Evolutionary conservation across 1,140 invertebrate genomes (phyloP).

Genomic region (Polypedilum pembai): DNA sequence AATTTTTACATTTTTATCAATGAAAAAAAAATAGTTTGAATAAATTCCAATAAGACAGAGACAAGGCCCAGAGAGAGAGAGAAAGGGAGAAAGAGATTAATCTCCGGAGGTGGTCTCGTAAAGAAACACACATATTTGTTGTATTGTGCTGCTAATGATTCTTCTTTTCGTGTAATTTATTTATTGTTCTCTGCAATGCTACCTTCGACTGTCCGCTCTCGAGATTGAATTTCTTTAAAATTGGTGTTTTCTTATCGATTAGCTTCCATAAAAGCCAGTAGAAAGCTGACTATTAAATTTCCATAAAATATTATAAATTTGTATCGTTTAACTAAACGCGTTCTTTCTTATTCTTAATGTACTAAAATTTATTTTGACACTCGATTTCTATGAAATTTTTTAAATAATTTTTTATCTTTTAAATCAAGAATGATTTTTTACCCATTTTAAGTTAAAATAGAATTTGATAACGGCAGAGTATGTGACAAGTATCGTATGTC

Average conservation of each 20-base stretch:
- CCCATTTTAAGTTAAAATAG: too few relatives aligned
- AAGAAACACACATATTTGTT: not conserved
- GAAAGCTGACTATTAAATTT: slow-evolving; percentile 13
- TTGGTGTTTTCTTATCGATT: slow-evolving; percentile 23
- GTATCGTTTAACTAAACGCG: not conserved
- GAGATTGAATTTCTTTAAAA: not conserved
- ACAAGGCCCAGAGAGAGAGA: not conserved
- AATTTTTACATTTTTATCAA: not conserved
- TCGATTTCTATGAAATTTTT: not conserved
- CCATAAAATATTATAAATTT: slow-evolving; percentile 1
- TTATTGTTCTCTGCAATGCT: slow-evolving; percentile 20
- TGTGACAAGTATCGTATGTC: too few relatives aligned
- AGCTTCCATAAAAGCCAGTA: slow-evolving; percentile 7
- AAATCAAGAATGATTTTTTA: too few relatives aligned
- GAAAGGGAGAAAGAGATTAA: too few relatives aligned
- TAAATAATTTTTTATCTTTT: not conserved
- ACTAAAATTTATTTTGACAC: slow-evolving; percentile 1
- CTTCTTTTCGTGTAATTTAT: not conserved
- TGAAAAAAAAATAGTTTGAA: not conserved
- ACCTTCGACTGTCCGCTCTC: not conserved
- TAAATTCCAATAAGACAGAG: not conserved
- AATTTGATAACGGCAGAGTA: too few relatives aligned
- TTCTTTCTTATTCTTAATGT: not conserved
- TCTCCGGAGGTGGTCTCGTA: slow-evolving; percentile 16
- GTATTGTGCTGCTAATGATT: slow-evolving; percentile 24